phyloP scores from a whole-genome alignment of 2,888 invertebrate species.

The Pediacus dermestoides region DNA sequence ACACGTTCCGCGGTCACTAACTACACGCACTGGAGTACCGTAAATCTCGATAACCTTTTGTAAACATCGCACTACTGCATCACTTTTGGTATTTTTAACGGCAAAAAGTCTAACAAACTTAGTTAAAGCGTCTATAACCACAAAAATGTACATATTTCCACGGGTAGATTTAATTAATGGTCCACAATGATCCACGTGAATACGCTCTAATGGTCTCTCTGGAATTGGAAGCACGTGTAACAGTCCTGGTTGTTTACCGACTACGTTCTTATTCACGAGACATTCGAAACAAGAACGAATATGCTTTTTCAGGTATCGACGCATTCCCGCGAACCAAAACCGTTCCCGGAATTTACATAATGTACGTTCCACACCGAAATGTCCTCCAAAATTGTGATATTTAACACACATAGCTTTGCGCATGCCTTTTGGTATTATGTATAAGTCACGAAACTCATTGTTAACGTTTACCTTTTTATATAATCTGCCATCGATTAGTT shows the following conservation, averaged over 20 bases:
- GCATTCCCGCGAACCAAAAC: constrained; percentile 22
- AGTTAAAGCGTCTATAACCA: constrained; percentile 18
- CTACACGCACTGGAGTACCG: constrained; percentile 23
- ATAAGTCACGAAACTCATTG: constrained; percentile 14
- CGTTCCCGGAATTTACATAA: constrained; percentile 10
- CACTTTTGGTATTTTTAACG: constrained; percentile 14
- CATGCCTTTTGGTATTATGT: constrained; percentile 23
- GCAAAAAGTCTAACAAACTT: constrained; percentile 18
- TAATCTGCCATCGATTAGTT: constrained; percentile 13
- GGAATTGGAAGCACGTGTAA: constrained; percentile 19
- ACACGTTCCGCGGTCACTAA: constrained; percentile 24
- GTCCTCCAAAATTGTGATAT: constrained; percentile 20
- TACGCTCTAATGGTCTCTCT: constrained; percentile 18
- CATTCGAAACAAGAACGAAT: constrained; percentile 20
- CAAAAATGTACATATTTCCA: constrained; percentile 16
- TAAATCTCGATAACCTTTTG: constrained; percentile 20
- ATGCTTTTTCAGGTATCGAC: constrained; percentile 18
- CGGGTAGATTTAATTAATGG: constrained; percentile 18
- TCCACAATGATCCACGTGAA: constrained; percentile 22
- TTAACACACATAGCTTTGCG: constrained; percentile 20
- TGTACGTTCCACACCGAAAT: constrained; percentile 19
- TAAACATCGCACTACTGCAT: constrained; percentile 13
- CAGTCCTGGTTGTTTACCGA: constrained; percentile 18
- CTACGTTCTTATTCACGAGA: constrained; percentile 18
- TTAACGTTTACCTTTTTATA: constrained; percentile 11